Base-by-base conservation (phyloP, 2,113 vertebrate genomes). In the Oryzias melastigma region DNA sequence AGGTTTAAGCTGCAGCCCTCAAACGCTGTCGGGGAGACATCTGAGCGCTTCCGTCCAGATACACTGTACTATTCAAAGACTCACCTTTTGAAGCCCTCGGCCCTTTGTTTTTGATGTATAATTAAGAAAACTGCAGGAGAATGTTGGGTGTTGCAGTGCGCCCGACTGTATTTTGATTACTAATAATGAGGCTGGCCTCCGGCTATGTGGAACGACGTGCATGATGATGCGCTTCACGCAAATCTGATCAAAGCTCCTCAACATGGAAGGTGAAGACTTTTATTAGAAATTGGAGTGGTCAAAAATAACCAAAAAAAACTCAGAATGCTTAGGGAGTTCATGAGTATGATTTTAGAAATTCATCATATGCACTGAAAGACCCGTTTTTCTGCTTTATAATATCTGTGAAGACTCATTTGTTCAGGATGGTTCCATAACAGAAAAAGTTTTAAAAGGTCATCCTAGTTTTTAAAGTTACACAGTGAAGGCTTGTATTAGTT, bases 241-340 rank as follows among this genome's bases (percentile, higher is more conserved):
- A 57, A 67, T 22, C 60, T 79, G 87, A 87, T 87, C 84, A 85
- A 88, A 87, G 83, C 70, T 1, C 18, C 44, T 7, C 59, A 49
- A 80, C 63, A 82, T 82, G 58, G 74, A 68, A 71, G 62, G 61
- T 69, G 80, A 86, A 69, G 61, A 75, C 73, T 61, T 61, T 80
- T 71, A 64, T 83, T 72, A 74, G 45, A 77, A 79, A 79, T 50
- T 40, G 62, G 55, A 58, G 16, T 1, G 52, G 57, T 47, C 57
- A 49, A 40, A 22, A 53, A 60, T 55, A 54, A 46, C 52, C 1
- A 45, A 10, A 51, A 7, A 60, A 22, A 14, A 17, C 20, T 14
- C 22, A 22, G 42, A 3, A 25, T 20, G 44, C 49, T 48, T n/a
- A 61, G 18, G 55, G 19, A 50, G 7, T 6, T 15, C 6, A 27